A percentile compares a stretch with the other conserved stretches of the same genome.
Conservation (phyloP, 2,113 vertebrate species). For the Vireo altiloquus region DNA sequence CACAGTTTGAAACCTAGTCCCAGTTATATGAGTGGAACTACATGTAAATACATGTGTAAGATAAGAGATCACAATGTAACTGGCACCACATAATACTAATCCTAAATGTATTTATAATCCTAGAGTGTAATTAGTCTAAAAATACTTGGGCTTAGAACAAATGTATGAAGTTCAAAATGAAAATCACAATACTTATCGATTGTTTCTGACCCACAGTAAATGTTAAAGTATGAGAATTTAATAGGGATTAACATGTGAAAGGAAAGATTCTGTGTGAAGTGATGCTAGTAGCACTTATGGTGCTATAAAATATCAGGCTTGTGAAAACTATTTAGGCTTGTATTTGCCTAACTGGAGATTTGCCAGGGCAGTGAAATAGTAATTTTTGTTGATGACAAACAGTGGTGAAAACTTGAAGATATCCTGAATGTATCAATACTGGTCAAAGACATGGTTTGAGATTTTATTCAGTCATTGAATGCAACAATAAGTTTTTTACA, state of each 20-base stretch:
- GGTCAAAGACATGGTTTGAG: background rate
- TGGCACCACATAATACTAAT: background rate
- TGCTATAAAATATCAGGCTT: background rate
- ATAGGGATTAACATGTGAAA: background rate
- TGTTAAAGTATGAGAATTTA: background rate
- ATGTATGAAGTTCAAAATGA: background rate
- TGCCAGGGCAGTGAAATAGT: background rate
- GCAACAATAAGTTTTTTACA: background rate
- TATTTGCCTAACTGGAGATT: background rate
- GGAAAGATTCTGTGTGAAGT: background rate
- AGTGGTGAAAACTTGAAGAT: background rate
- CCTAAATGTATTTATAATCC: background rate
- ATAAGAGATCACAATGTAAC: background rate
- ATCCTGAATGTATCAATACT: background rate
- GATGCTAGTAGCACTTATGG: background rate
- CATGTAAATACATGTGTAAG: background rate
- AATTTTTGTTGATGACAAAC: background rate
- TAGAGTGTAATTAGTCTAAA: background rate
- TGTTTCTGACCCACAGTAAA: conserved; percentile 12
- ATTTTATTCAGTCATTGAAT: background rate
- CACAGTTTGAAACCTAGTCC: background rate
- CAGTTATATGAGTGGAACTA: background rate
- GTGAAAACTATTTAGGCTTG: background rate
- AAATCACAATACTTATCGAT: background rate
- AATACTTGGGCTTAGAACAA: background rate